Conservation (phyloP, 2,113 vertebrate genomes). For the Mastomys natalensis region DNA sequence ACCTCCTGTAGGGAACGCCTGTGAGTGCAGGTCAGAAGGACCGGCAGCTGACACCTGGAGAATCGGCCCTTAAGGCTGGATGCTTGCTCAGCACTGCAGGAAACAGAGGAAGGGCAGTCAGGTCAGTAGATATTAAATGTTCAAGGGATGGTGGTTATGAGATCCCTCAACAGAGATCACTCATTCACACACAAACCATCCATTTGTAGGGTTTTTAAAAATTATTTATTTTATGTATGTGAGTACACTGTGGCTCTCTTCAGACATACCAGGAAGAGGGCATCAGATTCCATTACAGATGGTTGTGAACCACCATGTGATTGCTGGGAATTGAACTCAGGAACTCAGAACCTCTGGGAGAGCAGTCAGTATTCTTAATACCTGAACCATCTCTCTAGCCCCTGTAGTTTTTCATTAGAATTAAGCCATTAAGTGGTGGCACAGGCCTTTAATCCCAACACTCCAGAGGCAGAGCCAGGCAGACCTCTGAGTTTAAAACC, state of each 20-base stretch:
- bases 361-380: neutral
- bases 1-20: neutral
- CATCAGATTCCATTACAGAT: too few species aligned
- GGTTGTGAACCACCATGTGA: too few species aligned
- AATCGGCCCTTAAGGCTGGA: neutral
- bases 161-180: neutral
- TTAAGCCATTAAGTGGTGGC: neutral
- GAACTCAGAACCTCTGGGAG: neutral
- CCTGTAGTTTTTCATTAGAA: neutral
- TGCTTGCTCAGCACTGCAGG: neutral
- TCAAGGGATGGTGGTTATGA: neutral
- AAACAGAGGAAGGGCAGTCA: neutral
- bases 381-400: neutral
- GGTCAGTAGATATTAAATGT: neutral
- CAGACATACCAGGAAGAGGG: too few species aligned
- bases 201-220: neutral
- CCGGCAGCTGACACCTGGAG: too few species aligned
- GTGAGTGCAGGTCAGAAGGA: neutral
- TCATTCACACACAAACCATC: neutral
- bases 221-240: neutral
- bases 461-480: too few species aligned
- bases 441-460: too few species aligned
- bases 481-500: too few species aligned
- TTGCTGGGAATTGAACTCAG: neutral
- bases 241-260: too few species aligned